Conservation (phyloP, 1,140 invertebrate species). For the Lysiphlebus fabarum region DNA sequence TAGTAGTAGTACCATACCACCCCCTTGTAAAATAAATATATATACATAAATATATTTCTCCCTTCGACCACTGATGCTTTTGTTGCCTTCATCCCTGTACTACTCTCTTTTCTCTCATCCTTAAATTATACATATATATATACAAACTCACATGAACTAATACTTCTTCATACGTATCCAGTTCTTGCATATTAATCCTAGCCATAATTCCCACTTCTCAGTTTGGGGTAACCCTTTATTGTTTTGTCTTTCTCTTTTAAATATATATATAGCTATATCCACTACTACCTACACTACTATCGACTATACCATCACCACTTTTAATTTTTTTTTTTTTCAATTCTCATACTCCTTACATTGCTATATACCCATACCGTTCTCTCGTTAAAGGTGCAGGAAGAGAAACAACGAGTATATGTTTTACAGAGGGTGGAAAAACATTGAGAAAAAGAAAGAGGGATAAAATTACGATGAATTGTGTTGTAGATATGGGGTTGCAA, state of each 20-base stretch:
- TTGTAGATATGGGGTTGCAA: too few relatives aligned
- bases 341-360: too few relatives aligned
- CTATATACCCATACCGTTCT: too few relatives aligned
- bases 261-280: too few relatives aligned
- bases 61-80: conserved; percentile 47
- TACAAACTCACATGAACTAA: conserved; percentile 33
- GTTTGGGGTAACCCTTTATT: conserved; percentile 54
- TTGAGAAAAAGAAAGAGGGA: too few relatives aligned
- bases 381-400: too few relatives aligned
- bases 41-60: conserved; percentile 37
- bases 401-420: too few relatives aligned
- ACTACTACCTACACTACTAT: too few relatives aligned
- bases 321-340: too few relatives aligned
- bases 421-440: too few relatives aligned
- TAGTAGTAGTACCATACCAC: conserved; percentile 21
- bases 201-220: conserved; percentile 58
- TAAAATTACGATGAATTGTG: too few relatives aligned
- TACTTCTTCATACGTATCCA: conserved; percentile 52
- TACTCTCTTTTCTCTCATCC: conserved; percentile 13
- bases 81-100: conserved; percentile 45
- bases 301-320: too few relatives aligned
- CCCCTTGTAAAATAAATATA: conserved; percentile 14
- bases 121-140: conserved; percentile 10
- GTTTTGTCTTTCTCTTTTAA: conserved; percentile 39
- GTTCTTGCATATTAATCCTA: conserved; percentile 58